Evolutionary conservation across 1,140 invertebrate species (phyloP), one percentile per base, ranked within the genome.

Genomic region (Phenacoccus solenopsis): DNA sequence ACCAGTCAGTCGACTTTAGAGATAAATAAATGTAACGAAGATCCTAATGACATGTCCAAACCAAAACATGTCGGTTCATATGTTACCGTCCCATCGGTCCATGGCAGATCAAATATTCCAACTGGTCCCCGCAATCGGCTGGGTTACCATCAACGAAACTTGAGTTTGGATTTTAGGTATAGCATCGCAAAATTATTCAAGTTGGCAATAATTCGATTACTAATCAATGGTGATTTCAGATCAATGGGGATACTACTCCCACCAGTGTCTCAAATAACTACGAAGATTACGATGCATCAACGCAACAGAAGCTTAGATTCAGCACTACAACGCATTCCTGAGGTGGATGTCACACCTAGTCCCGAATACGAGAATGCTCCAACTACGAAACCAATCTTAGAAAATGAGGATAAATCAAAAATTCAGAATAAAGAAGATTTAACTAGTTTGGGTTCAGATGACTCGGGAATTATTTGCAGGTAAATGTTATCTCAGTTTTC

Each of bases 291-390:
- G 4, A 82, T 88, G 72, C 91, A 93, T 77, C 91, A 93, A 78
- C 84, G 91, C 72, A 94, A 94, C 80, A 85, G 91, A 69, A 93
- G 90, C 76, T 79, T 94, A 75, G 91, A 94, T 78, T 93, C 90
- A 67, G 91, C 90, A 22, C 80, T 93, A 57, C 90, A 92, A 77
- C 82, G 89, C 76, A 93, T 93, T 73, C 90, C 90, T 22, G 90
- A 92, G 81, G 89, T 91, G 22, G 88, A 90, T 78, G 86, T 88
- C 16, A 88, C 87, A 22, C 87, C 87, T 7, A 91, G 88, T 79
- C 88, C 89, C 69, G 89, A 91, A 79, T 86, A 85, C 74, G 68
- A 69, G 28, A 57, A 30, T 56, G 24, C 64, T 0, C 80, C 80
- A 3, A 78, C 79, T 70, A 78, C 82, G 71, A 35, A 70, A 75